phyloP scores from a whole-genome alignment of 2,888 invertebrate genomes.

The Drosophila tripunctata region DNA sequence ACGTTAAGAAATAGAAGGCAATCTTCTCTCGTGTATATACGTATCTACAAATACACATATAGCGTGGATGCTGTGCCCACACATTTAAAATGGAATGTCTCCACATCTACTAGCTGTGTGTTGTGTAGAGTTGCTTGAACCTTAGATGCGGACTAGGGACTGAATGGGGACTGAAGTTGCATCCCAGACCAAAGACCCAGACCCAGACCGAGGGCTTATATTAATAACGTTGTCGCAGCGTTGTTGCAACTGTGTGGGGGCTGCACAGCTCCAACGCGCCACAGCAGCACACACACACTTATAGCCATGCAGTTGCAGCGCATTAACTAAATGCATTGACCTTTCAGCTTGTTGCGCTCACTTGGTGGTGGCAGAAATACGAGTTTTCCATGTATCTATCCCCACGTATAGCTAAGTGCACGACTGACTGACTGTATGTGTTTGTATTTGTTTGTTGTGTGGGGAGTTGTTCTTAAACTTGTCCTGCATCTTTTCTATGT shows the following conservation, averaged over 20 bases:
- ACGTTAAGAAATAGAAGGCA: slow-evolving; percentile 69
- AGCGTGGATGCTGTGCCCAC: slow-evolving; percentile 52
- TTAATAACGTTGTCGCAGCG: slow-evolving; percentile 54
- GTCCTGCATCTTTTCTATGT: slow-evolving; percentile 76
- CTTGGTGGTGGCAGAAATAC: slow-evolving; percentile 73
- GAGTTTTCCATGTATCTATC: slow-evolving; percentile 77
- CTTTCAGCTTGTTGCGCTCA: slow-evolving; percentile 60
- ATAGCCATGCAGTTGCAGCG: slow-evolving; percentile 44
- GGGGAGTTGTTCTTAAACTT: slow-evolving; percentile 75
- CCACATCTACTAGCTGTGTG: slow-evolving; percentile 35
- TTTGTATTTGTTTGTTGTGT: slow-evolving; percentile 31
- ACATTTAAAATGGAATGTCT: slow-evolving; percentile 39
- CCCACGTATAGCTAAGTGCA: slow-evolving; percentile 57
- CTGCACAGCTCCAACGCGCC: slow-evolving; percentile 53
- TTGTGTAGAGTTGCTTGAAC: slow-evolving; percentile 67
- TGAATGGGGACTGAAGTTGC: slow-evolving; percentile 18
- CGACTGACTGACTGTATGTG: slow-evolving; percentile 30
- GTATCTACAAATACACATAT: neutral
- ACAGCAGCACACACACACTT: slow-evolving; percentile 22
- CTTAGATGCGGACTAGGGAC: slow-evolving; percentile 58
- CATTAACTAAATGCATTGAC: slow-evolving; percentile 79
- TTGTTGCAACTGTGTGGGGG: slow-evolving; percentile 64
- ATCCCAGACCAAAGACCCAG: slow-evolving; percentile 4
- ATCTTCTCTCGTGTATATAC: slow-evolving; percentile 4
- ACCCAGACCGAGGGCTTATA: slow-evolving; percentile 35